Evolutionary conservation across 2,888 invertebrate genomes (phyloP).

Genomic region (Lycaena phlaeas): DNA sequence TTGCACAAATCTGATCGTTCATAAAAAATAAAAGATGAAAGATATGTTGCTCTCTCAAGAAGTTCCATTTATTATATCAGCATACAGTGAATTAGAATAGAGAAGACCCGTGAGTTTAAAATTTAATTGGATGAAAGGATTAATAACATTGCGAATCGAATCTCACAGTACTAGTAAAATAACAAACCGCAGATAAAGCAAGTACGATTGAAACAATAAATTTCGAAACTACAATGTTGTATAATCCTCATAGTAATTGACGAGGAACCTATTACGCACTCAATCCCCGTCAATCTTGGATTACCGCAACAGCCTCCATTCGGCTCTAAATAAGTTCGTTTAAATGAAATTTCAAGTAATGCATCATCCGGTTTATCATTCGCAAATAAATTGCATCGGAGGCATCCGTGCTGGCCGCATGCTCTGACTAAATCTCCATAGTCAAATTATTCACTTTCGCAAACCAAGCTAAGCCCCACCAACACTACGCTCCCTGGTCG

Average conservation of each 20-base stretch:
- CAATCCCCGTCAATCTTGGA: slow-evolving; percentile 25
- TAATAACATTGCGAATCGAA: no score
- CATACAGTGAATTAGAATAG: no score
- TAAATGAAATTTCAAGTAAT: slow-evolving; percentile 34
- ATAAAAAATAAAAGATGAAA: no score
- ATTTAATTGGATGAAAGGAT: no score
- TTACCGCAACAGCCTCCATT: slow-evolving; percentile 23
- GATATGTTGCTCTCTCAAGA: no score
- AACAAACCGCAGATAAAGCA: slow-evolving; percentile 13
- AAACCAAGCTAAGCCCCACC: slow-evolving; percentile 56
- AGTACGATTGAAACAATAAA: slow-evolving; percentile 13
- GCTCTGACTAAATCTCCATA: slow-evolving; percentile 48
- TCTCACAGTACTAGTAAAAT: no score
- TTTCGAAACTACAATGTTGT: slow-evolving; percentile 14
- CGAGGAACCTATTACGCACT: slow-evolving; percentile 25
- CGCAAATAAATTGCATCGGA: slow-evolving; percentile 51
- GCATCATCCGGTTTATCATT: slow-evolving; percentile 32
- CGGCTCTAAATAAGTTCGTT: slow-evolving; percentile 6
- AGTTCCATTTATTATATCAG: no score
- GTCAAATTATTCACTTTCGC: slow-evolving; percentile 68
- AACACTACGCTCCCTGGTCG: slow-evolving; percentile 40
- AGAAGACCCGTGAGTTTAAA: no score
- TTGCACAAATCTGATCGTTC: no score
- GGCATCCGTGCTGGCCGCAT: slow-evolving; percentile 33
- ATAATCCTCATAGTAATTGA: slow-evolving; percentile 24